Base-by-base conservation (phyloP, 2,113 vertebrate genomes). In the Leucopsar rothschildi region DNA sequence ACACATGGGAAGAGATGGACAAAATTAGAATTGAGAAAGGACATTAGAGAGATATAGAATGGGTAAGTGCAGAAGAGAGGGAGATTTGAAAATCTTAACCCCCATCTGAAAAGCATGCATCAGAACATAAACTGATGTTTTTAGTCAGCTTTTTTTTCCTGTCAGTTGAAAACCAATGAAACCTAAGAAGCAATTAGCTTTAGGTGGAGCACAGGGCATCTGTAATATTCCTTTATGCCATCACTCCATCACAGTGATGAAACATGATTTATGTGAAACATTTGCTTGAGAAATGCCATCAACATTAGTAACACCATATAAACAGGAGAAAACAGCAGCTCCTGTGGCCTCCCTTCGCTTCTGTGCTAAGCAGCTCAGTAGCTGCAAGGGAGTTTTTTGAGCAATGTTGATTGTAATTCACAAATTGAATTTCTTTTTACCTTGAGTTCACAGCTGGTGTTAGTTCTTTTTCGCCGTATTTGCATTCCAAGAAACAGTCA, bases 191-290 rank as follows among this genome's bases (percentile, higher is more conserved):
- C 75, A 88, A 82, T 88, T 90, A 91, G 24, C 39, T 90, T 73
- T 27, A 83, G 69, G 83, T 33, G 68, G 50, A 86, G 66, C 56
- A 70, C 55, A 83, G 47, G 23, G 33, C 55, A 96, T 42, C 39
- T 29, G n/a, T 65, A 87, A 92, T 90, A 90, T 59, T 88, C 64
- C 45, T 82, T 86, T 78, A 77, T 59, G 64, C 49, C 79, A 81
- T 68, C 49, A 52, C 33, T 87, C 69, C 8, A 31, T 86, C 83
- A 92, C 39, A 84, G n/a, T 44, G 76, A 86, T 75, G 75, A 82
- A 73, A 85, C 50, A 59, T 75, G 69, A 93, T 88, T 90, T 94
- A 96, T 72, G 33, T 57, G 82, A 86, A 95, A 93, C 33, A 64
- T 76, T 94, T 82, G 13, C 56, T 87, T 49, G 49, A 92, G 84